Percentiles rank a stretch among this genome's conserved stretches.
Conservation (phyloP, 2,113 vertebrate species). For the Grus americana region DNA sequence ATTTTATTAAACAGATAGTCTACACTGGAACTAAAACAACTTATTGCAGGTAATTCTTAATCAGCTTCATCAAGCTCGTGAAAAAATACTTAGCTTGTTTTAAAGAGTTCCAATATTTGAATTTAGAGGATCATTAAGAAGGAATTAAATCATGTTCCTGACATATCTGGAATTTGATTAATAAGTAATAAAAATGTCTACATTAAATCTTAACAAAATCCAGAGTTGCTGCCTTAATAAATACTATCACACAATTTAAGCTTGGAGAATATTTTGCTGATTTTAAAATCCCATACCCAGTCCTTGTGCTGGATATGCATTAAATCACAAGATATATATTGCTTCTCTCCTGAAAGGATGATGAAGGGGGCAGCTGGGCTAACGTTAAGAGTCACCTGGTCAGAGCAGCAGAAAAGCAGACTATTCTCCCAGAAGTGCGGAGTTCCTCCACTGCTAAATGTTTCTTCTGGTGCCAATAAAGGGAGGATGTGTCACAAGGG, state of each 20-base stretch:
- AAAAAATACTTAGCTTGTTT: not conserved
- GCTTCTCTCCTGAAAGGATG: not conserved
- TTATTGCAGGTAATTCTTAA: not conserved
- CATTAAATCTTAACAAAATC: slow-evolving; percentile 12
- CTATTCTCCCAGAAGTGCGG: not conserved
- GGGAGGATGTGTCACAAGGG: slow-evolving; percentile 5
- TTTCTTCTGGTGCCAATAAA: not conserved
- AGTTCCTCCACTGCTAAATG: not conserved
- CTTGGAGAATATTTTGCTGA: not conserved
- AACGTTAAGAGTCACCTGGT: not conserved
- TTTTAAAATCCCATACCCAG: not conserved
- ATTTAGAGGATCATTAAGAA: slow-evolving; percentile 29
- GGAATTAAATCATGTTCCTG: slow-evolving; percentile 1
- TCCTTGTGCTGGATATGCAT: not conserved
- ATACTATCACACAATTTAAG: not conserved
- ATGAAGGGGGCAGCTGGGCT: not conserved
- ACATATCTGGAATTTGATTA: not conserved
- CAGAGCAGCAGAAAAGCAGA: not conserved
- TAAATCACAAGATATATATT: not conserved
- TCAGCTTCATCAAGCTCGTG: not conserved
- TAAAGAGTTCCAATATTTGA: not conserved
- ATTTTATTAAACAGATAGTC: slow-evolving; percentile 37
- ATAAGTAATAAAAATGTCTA: not conserved
- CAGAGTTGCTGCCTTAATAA: slow-evolving; percentile 4
- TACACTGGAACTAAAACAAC: not conserved